These are phyloP conservation scores for Brachionus paranguensis DNA, from an alignment of 1,140 invertebrate genomes.

Conservation along the genomic window DNA sequence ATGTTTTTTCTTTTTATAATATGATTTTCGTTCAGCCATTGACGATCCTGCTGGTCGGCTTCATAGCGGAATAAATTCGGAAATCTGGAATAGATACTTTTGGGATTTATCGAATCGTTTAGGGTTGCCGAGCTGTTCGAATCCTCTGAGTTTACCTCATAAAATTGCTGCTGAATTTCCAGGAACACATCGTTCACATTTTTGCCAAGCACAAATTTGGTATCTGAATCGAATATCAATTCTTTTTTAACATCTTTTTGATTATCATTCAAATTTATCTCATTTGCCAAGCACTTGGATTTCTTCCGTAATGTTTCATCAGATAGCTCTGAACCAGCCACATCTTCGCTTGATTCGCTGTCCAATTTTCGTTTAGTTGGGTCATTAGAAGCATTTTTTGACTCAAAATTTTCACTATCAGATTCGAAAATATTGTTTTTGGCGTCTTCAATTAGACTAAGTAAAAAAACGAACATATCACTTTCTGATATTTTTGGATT, in stretches of 20 bases:
- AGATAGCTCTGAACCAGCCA: background rate
- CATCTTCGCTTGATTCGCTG: background rate
- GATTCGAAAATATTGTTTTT: background rate
- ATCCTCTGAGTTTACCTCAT: constrained; percentile 12
- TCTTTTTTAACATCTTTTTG: background rate
- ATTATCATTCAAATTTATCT: background rate
- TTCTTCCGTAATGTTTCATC: background rate
- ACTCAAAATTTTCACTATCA: background rate
- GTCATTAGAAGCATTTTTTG: background rate
- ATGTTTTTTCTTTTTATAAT: constrained; percentile 36
- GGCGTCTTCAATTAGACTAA: background rate
- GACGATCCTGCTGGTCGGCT: constrained; percentile 13
- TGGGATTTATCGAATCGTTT: background rate
- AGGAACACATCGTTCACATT: background rate
- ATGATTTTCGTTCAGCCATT: constrained; percentile 12
- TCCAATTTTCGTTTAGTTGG: background rate
- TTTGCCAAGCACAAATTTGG: constrained; percentile 34
- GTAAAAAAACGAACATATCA: background rate
- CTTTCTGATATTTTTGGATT: background rate
- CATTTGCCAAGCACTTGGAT: background rate
- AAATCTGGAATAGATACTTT: constrained; percentile 25
- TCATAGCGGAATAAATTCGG: constrained; percentile 30
- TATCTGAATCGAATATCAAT: background rate
- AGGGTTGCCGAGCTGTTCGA: background rate
- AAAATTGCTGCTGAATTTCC: background rate